Base-by-base conservation (phyloP, 2,888 invertebrate genomes). In the Lissocephala sabroskyi region DNA sequence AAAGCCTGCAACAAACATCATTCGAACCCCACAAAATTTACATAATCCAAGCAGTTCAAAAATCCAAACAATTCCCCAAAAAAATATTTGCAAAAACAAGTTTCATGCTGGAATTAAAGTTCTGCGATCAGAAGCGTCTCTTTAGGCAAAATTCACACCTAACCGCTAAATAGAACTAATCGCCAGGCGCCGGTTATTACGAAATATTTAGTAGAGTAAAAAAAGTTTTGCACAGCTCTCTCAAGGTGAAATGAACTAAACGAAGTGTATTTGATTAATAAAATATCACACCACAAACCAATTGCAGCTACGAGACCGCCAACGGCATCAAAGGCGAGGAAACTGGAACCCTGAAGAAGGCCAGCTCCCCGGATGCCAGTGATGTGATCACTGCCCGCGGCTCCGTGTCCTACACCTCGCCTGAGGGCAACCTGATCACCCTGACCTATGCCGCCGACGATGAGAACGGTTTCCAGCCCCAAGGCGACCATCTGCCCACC, bases 281-380 rank as follows among this genome's bases (percentile, higher is more conserved):
- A n/a, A n/a, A n/a, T n/a, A n/a, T n/a, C n/a, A n/a, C n/a, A n/a
- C n/a, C n/a, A n/a, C n/a, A n/a, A n/a, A n/a, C n/a, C n/a, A 41
- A 35, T 53, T 60, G 14, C 81, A 93, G 93, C 80, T 93, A 89
- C 78, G 93, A 93, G 86, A 90, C 93, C 14, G 92, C 91, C 50
- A 93, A 93, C 78, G 92, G 92, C 49, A 93, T 93, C 49, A 91
- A 92, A 80, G 92, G 91, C 1, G 90, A 93, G 79, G 93, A 93
- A 84, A 82, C 89, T 11, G 93, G 93, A 11, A 90, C 91, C 18
- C 82, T 93, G 66, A 93, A 93, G 85, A 90, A 91, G 78, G 89
- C 90, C 6, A 87, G 87, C 43, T 87, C 90, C 41, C 87, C 92
- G 1, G 91, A 92, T 57, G 85, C 87, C 3, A 87, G 87, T 56